Conservation (phyloP, 2,113 vertebrate species). For the Sturnira hondurensis region DNA sequence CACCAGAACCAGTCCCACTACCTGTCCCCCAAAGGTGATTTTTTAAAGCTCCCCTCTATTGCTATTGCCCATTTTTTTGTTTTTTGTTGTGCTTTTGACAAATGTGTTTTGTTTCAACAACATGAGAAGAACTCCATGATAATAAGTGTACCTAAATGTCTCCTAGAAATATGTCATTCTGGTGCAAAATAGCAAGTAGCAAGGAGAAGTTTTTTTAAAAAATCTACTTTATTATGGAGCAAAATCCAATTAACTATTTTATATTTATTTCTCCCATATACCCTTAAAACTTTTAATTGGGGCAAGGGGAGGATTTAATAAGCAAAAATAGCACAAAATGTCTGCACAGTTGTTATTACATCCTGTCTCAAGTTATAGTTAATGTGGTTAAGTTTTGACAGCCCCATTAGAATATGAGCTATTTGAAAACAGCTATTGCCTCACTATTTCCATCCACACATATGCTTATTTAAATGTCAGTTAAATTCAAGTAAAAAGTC, state of each 20-base stretch:
- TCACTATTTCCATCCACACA: not conserved
- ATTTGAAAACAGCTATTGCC: not conserved
- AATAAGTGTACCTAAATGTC: not conserved
- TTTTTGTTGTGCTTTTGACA: conserved; percentile 6
- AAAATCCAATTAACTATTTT: conserved; percentile 34
- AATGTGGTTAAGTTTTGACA: conserved; percentile 34
- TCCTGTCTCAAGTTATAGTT: not conserved
- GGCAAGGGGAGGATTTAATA: not conserved
- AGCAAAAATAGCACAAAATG: conserved; percentile 16
- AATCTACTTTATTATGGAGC: not conserved
- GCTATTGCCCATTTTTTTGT: not conserved
- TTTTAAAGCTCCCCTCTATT: conserved; percentile 50
- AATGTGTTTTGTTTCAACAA: conserved; percentile 27
- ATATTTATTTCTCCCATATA: conserved; percentile 5
- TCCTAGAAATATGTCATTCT: conserved; percentile 12
- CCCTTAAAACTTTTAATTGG: conserved; percentile 41
- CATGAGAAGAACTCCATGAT: not conserved
- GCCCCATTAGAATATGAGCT: not conserved
- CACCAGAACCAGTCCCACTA: not conserved
- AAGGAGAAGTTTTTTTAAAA: conserved; percentile 17
- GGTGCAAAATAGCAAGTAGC: not conserved
- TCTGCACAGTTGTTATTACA: not conserved
- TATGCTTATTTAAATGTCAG: conserved; percentile 5
- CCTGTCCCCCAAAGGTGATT: conserved; percentile 16
- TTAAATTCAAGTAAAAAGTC: conserved; percentile 39